A percentile compares a stretch with the other conserved stretches of the same genome.
Conservation (phyloP, 2,113 vertebrate species). For the Lepus timidus region DNA sequence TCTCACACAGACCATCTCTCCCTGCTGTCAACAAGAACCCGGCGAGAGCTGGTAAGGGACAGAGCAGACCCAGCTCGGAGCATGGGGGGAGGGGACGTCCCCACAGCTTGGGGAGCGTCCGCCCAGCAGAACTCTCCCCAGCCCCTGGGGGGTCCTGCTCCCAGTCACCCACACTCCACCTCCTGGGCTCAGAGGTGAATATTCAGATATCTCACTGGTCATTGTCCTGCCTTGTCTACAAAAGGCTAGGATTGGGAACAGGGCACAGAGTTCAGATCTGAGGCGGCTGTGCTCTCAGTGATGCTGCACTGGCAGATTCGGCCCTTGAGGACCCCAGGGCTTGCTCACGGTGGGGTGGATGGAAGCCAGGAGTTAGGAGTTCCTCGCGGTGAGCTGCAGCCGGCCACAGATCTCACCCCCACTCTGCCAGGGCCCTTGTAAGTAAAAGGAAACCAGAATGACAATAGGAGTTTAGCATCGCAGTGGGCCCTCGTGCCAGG, state of each 20-base stretch:
- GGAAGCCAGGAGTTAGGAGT: background rate
- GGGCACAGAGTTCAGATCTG: background rate
- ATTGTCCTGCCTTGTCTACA: background rate
- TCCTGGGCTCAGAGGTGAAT: background rate
- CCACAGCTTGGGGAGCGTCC: fast-evolving
- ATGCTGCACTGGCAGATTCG: background rate
- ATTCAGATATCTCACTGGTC: background rate
- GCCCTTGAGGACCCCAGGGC: background rate
- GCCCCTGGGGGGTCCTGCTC: background rate
- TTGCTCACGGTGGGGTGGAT: background rate
- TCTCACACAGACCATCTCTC: background rate
- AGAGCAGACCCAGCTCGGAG: background rate
- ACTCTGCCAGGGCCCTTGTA: background rate
- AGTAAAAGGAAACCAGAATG: background rate
- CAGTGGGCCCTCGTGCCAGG: background rate
- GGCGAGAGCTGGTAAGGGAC: background rate
- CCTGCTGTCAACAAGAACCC: background rate
- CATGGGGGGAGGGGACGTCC: background rate
- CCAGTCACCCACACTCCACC: background rate
- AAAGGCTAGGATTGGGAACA: background rate
- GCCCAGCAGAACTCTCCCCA: background rate
- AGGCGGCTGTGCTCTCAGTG: fast-evolving
- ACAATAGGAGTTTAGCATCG: background rate
- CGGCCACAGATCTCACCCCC: background rate
- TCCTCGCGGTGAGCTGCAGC: background rate